Evolutionary conservation across 2,797 vertebrate species (phyloP).

Genomic region (Enteromius fasciolatus): DNA sequence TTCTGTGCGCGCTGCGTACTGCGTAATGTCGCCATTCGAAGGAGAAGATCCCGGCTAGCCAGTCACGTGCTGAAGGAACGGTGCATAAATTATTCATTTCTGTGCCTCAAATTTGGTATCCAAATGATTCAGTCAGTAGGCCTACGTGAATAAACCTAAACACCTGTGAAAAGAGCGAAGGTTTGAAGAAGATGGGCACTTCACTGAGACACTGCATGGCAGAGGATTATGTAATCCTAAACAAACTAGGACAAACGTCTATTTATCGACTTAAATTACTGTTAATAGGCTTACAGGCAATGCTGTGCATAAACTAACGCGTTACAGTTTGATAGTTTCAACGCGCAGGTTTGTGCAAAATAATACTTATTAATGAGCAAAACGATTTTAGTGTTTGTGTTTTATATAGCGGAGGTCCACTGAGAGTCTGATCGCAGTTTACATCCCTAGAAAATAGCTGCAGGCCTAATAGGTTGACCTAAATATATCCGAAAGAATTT

Average conservation of each 20-base stretch:
- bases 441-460: background rate
- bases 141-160: conserved; percentile 31
- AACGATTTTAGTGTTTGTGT: background rate
- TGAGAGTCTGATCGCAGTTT: background rate
- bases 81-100: conserved; percentile 42
- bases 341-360: background rate
- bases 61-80: conserved; percentile 37
- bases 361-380: background rate
- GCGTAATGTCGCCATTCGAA: conserved; percentile 23
- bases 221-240: conserved; percentile 9
- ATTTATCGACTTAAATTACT: background rate
- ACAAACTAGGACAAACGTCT: conserved; percentile 5
- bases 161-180: conserved; percentile 38
- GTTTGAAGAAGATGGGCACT: conserved; percentile 1
- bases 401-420: too few species aligned
- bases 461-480: background rate
- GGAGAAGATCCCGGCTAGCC: conserved; percentile 27
- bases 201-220: background rate
- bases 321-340: background rate
- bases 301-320: background rate
- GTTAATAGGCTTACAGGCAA: background rate
- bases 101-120: conserved; percentile 46
- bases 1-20: background rate
- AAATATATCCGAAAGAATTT: background rate
- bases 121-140: conserved; percentile 39